Evolutionary conservation across 2,113 vertebrate species (phyloP).

Genomic region (Cnemophilus loriae): DNA sequence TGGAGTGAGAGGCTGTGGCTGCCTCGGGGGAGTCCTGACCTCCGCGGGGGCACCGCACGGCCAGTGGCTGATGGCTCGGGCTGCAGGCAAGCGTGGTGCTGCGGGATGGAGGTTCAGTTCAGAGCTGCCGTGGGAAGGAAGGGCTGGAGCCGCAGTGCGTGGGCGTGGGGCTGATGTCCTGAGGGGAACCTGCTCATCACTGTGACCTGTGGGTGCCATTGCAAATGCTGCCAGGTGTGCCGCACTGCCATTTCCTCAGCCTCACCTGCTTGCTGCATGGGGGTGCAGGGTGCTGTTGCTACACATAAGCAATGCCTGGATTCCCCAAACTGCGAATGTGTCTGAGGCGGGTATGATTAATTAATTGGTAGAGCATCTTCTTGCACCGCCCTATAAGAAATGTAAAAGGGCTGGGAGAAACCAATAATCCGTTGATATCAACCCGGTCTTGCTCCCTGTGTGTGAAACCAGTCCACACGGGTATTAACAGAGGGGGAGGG

Average conservation of each 20-base stretch:
- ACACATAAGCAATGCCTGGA: rapidly evolving
- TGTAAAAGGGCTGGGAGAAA: neutral
- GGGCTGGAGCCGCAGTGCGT: neutral
- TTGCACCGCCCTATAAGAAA: rapidly evolving
- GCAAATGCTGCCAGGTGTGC: neutral
- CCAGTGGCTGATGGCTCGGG: neutral
- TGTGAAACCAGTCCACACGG: neutral
- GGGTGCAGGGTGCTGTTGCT: neutral
- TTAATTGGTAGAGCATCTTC: neutral
- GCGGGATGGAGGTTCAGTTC: neutral
- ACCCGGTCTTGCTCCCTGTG: rapidly evolving
- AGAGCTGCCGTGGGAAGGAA: neutral
- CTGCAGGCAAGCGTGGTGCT: rapidly evolving
- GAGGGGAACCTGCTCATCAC: neutral
- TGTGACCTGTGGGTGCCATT: neutral
- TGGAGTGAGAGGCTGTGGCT: neutral
- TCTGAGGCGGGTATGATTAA: neutral
- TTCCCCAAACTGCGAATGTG: neutral
- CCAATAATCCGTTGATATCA: neutral
- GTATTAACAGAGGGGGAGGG: neutral
- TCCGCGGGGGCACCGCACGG: rapidly evolving
- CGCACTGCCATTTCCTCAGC: rapidly evolving
- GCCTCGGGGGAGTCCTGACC: rapidly evolving
- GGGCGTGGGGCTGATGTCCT: neutral
- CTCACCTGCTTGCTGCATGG: rapidly evolving